A percentile compares a stretch with the other conserved stretches of the same genome.
Conservation (phyloP, 2,113 vertebrate genomes). For the Hassar affinis region DNA sequence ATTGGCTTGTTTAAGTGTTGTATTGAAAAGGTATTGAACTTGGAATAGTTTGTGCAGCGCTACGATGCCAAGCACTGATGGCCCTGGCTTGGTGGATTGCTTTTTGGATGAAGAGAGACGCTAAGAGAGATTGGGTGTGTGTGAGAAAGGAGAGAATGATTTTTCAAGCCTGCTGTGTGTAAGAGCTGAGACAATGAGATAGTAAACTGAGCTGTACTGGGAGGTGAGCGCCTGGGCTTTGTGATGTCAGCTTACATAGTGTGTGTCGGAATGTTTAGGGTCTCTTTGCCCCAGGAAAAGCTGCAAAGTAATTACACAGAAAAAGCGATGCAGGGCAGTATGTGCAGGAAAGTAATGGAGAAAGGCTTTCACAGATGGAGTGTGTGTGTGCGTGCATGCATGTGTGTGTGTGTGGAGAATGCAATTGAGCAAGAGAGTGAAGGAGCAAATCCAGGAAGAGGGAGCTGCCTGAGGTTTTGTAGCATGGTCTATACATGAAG, state of each 20-base stretch:
- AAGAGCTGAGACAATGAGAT: slow-evolving; percentile 14
- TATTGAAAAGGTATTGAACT: background rate
- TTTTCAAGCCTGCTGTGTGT: background rate
- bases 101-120: background rate
- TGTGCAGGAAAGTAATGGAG: background rate
- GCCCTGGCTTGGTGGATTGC: background rate
- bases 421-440: background rate
- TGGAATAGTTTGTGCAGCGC: background rate
- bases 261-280: slow-evolving; percentile 41
- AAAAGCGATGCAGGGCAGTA: background rate
- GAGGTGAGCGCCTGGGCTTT: slow-evolving; percentile 30
- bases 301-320: slow-evolving; percentile 19
- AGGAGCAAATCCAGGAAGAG: slow-evolving; percentile 4
- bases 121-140: background rate
- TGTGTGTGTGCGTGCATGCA: background rate
- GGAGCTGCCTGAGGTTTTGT: slow-evolving; percentile 18
- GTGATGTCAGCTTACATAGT: slow-evolving; percentile 32
- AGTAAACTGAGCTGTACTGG: slow-evolving; percentile 10
- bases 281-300: slow-evolving; percentile 27
- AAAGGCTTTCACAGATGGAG: background rate
- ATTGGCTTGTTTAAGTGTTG: background rate
- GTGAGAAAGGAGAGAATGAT: background rate
- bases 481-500: background rate
- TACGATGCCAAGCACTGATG: background rate
- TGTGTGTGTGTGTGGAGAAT: background rate